A percentile compares a stretch with the other conserved stretches of the same genome.
phyloP scores from a whole-genome alignment of 2,113 vertebrate species.

The Microcebus lehilahytsara region DNA sequence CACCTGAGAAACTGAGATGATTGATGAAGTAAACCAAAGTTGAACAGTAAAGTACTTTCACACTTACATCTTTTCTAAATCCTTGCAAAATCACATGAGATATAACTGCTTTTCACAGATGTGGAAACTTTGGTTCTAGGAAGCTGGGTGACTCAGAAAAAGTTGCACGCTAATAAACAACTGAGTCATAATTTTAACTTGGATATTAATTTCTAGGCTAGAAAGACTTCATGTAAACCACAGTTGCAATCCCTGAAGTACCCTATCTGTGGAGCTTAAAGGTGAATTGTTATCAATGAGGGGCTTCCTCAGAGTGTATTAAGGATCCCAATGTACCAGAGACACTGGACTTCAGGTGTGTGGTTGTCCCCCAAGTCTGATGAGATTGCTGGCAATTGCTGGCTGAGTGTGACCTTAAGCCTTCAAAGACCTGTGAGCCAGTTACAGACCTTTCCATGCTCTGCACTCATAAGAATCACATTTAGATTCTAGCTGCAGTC shows the following conservation, averaged over 20 bases:
- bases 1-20: neutral
- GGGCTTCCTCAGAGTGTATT: neutral
- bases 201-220: neutral
- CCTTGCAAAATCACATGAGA: neutral
- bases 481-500: slow-evolving; percentile 67
- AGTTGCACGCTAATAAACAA: neutral
- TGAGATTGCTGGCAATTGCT: neutral
- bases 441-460: neutral
- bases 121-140: neutral
- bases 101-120: neutral
- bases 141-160: neutral
- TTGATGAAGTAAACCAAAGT: neutral
- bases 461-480: slow-evolving; percentile 4
- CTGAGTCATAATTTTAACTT: neutral
- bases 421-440: neutral
- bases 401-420: neutral
- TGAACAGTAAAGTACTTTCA: neutral
- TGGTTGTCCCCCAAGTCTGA: neutral
- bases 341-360: neutral
- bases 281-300: neutral
- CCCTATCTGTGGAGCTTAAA: neutral
- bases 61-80: neutral
- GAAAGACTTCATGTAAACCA: neutral
- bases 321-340: neutral
- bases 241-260: neutral